These are phyloP conservation scores for Plemyria rubiginata DNA, from an alignment of 2,888 invertebrate species.

Conservation along the genomic window DNA sequence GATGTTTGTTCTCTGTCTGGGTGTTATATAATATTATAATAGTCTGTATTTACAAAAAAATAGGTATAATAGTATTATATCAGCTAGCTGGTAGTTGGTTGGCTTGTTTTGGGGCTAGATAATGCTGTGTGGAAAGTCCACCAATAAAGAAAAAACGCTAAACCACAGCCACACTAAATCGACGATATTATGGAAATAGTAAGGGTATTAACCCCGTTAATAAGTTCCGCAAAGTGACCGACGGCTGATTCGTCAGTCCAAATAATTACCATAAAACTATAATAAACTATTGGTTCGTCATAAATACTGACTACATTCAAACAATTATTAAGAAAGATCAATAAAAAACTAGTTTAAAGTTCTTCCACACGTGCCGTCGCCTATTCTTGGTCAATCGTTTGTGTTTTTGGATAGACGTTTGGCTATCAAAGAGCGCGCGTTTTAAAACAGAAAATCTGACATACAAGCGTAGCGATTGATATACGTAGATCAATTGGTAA, in stretches of 20 bases:
- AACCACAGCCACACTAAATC: too few relatives aligned
- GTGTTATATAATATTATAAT: too few relatives aligned
- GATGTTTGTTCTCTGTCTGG: too few relatives aligned
- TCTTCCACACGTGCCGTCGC: constrained; percentile 5
- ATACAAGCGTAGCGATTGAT: too few relatives aligned
- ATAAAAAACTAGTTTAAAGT: constrained; percentile 51
- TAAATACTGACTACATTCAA: constrained; percentile 49
- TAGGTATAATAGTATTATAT: too few relatives aligned
- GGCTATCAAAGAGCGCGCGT: neutral
- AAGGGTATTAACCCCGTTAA: neutral
- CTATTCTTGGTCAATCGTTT: neutral
- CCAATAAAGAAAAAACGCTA: too few relatives aligned
- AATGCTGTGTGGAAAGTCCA: too few relatives aligned
- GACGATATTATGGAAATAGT: neutral
- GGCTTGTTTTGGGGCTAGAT: too few relatives aligned
- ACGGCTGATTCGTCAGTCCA: constrained; percentile 7
- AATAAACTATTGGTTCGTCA: constrained; percentile 46
- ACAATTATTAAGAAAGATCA: constrained; percentile 53
- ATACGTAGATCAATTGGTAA: too few relatives aligned
- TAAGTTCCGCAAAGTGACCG: constrained; percentile 12
- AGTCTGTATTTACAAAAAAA: too few relatives aligned
- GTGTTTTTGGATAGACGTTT: neutral
- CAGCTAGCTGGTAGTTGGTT: too few relatives aligned
- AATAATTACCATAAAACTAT: constrained; percentile 38
- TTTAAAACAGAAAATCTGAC: neutral